phyloP scores from a whole-genome alignment of 2,888 invertebrate species.

The Mycalesis mineus region DNA sequence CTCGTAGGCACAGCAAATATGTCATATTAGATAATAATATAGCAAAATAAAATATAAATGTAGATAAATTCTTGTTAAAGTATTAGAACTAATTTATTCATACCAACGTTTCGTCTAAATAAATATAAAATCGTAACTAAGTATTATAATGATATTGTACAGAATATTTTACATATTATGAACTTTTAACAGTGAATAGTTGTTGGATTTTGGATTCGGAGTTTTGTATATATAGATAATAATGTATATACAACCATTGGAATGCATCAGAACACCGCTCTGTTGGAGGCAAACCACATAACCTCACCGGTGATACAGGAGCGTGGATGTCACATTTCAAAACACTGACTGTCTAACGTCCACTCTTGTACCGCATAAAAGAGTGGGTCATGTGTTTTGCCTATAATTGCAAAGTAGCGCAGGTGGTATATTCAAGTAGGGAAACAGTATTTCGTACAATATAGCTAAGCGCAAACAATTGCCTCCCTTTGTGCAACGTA shows the following conservation, averaged over 20 bases:
- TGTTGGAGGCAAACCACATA: background rate
- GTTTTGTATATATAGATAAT: constrained; percentile 48
- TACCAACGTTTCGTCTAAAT: constrained; percentile 30
- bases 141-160: constrained; percentile 37
- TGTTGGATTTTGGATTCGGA: constrained; percentile 32
- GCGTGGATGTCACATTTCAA: too few relatives aligned
- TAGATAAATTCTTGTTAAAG: constrained; percentile 41
- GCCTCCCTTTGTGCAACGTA: too few relatives aligned
- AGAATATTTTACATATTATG: constrained; percentile 45
- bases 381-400: too few relatives aligned
- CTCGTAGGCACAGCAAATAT: background rate
- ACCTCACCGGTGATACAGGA: too few relatives aligned
- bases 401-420: constrained; percentile 18
- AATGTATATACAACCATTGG: constrained; percentile 41
- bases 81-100: constrained; percentile 39
- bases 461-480: background rate
- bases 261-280: constrained; percentile 42
- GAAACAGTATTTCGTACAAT: constrained; percentile 33
- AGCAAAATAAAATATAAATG: constrained; percentile 28
- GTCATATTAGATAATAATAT: constrained; percentile 2
- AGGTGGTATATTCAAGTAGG: constrained; percentile 30
- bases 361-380: too few relatives aligned
- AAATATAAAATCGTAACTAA: constrained; percentile 19
- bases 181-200: constrained; percentile 31
- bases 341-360: too few relatives aligned